A percentile compares a stretch with the other conserved stretches of the same genome.
These are phyloP conservation scores for Pandemis heparana DNA, from an alignment of 2,888 invertebrate species.

Conservation along the genomic window DNA sequence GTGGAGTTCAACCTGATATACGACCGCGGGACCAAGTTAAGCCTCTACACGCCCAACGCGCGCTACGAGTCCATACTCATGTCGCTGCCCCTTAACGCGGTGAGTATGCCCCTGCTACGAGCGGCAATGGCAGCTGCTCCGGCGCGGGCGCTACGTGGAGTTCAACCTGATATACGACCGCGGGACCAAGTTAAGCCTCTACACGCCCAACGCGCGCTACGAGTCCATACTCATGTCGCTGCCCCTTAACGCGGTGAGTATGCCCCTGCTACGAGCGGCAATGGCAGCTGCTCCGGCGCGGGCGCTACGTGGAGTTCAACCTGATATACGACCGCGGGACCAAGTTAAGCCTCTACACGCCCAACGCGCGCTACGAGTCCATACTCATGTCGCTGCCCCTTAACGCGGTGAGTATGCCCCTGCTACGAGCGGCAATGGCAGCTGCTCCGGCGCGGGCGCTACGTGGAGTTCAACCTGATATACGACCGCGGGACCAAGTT, in stretches of 20 bases:
- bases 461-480: conserved; percentile 98
- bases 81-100: conserved; percentile 96
- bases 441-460: conserved; percentile 94
- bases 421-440: conserved; percentile 97
- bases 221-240: conserved; percentile 99
- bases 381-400: no score
- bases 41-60: conserved; percentile 95
- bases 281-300: conserved; percentile 97
- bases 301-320: conserved; percentile 99
- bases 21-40: conserved; percentile 99
- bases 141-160: conserved; percentile 92
- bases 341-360: no score
- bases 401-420: no score
- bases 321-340: conserved; percentile 75
- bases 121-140: no score
- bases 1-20: conserved; percentile 99
- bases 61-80: conserved; percentile 98
- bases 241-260: conserved; percentile 94
- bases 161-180: conserved; percentile 99
- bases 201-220: conserved; percentile 89
- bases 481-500: no score
- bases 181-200: conserved; percentile 98
- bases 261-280: conserved; percentile 88
- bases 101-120: conserved; percentile 77
- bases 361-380: no score